phyloP scores from a whole-genome alignment of 2,797 vertebrate species.

The Xenopus petersii region DNA sequence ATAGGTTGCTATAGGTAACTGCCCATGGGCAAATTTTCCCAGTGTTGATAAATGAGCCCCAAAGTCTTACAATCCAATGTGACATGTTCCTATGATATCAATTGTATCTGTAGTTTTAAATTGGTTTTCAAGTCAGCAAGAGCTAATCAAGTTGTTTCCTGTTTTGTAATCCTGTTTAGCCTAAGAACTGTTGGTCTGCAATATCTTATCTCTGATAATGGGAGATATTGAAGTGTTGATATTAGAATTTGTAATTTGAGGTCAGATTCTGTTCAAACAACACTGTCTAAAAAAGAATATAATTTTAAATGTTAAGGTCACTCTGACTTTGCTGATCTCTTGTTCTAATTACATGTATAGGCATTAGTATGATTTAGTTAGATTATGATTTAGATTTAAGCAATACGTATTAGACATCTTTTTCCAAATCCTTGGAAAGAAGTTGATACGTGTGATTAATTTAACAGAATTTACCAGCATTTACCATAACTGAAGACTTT shows the following conservation, averaged over 20 bases:
- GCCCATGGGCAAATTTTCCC: no score
- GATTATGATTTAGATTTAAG: no score
- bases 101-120: constrained; percentile 55
- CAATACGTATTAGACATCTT: no score
- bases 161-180: constrained; percentile 68
- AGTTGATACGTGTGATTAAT: no score
- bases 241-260: constrained; percentile 53
- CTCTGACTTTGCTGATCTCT: neutral
- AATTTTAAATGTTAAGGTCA: neutral
- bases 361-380: neutral
- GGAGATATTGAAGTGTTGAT: constrained; percentile 60
- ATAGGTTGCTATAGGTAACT: no score
- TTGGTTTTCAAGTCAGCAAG: constrained; percentile 63
- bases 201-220: constrained; percentile 64
- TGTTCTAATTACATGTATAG: neutral
- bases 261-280: constrained; percentile 21
- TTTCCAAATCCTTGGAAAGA: no score
- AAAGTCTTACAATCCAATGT: neutral
- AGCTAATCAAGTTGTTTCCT: constrained; percentile 66
- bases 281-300: neutral
- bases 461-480: no score
- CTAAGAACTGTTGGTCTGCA: constrained; percentile 58
- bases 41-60: no score
- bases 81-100: constrained; percentile 52
- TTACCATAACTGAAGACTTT: no score